Conservation (phyloP, 2,888 invertebrate species). For the Bembecia ichneumoniformis region DNA sequence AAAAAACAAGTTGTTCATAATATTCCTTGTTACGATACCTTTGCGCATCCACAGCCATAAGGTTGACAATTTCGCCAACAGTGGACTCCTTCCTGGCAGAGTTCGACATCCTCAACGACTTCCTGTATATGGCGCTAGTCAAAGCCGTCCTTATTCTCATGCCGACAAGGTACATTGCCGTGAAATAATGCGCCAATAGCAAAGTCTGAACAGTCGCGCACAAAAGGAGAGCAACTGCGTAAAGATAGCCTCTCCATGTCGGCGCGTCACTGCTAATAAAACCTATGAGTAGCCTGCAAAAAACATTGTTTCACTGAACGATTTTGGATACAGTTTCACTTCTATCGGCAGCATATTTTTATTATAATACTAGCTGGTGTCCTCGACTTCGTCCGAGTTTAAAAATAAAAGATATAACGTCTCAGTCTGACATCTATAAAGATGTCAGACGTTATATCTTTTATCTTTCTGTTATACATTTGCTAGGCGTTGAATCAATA, state of each 20-base stretch:
- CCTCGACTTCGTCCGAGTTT: no score
- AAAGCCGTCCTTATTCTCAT: slow-evolving; percentile 90
- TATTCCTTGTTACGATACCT: slow-evolving; percentile 40
- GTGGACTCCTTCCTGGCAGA: slow-evolving; percentile 85
- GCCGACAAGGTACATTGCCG: slow-evolving; percentile 91
- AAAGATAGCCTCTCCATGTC: slow-evolving; percentile 90
- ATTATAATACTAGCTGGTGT: no score
- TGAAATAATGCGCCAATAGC: slow-evolving; percentile 91
- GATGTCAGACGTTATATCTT: no score
- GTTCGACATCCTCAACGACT: slow-evolving; percentile 86
- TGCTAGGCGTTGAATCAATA: no score
- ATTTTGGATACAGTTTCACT: no score
- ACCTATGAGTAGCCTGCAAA: slow-evolving; percentile 77
- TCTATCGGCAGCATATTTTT: no score
- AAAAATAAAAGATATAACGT: no score
- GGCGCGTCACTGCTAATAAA: slow-evolving; percentile 77
- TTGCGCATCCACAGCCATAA: slow-evolving; percentile 94
- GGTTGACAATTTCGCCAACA: slow-evolving; percentile 92
- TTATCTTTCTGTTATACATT: no score
- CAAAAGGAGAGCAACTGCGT: slow-evolving; percentile 80
- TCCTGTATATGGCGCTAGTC: slow-evolving; percentile 91
- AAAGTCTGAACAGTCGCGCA: slow-evolving; percentile 86
- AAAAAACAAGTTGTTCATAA: not conserved
- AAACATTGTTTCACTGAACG: no score
- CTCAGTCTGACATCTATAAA: no score